Evolutionary conservation across 2,888 invertebrate genomes (phyloP).

Genomic region (Mythimna lalbum): DNA sequence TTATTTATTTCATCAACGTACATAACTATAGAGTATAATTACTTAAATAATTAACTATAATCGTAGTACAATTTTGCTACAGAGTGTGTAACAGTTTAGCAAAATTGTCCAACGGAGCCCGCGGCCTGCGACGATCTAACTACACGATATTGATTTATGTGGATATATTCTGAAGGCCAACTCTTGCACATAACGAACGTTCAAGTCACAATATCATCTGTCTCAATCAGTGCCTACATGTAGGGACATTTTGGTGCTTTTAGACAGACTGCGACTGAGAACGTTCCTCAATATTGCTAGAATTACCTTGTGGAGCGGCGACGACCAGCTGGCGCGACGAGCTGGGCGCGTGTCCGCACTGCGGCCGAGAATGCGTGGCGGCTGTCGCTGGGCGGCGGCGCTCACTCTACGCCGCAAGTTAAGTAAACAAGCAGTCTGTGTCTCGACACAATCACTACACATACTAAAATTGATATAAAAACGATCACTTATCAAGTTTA

Average conservation of each 20-base stretch:
- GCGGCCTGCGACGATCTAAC: conserved; percentile 25
- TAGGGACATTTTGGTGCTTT: too few relatives aligned
- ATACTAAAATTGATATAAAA: conserved; percentile 27
- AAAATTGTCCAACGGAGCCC: conserved; percentile 37
- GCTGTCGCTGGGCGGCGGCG: conserved; percentile 14
- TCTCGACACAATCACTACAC: conserved; percentile 25
- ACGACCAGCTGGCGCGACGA: neutral
- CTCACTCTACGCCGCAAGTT: conserved; percentile 46
- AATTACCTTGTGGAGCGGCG: too few relatives aligned
- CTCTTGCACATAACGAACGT: too few relatives aligned
- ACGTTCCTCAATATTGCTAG: too few relatives aligned
- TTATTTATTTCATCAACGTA: conserved; percentile 73
- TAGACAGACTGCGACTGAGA: too few relatives aligned
- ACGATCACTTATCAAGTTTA: conserved; percentile 13
- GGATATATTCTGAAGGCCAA: neutral
- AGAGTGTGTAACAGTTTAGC: conserved; percentile 28
- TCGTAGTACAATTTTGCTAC: conserved; percentile 53
- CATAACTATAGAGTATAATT: conserved; percentile 73
- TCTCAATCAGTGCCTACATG: too few relatives aligned
- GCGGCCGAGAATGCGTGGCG: conserved; percentile 36
- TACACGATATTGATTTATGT: conserved; percentile 26
- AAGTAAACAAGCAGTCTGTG: conserved; percentile 57
- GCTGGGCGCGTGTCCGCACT: conserved; percentile 10
- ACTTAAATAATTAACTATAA: conserved; percentile 70
- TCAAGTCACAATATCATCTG: too few relatives aligned